Evolutionary conservation across 2,888 invertebrate genomes (phyloP).

Genomic region (Dermolepida albohirtum): DNA sequence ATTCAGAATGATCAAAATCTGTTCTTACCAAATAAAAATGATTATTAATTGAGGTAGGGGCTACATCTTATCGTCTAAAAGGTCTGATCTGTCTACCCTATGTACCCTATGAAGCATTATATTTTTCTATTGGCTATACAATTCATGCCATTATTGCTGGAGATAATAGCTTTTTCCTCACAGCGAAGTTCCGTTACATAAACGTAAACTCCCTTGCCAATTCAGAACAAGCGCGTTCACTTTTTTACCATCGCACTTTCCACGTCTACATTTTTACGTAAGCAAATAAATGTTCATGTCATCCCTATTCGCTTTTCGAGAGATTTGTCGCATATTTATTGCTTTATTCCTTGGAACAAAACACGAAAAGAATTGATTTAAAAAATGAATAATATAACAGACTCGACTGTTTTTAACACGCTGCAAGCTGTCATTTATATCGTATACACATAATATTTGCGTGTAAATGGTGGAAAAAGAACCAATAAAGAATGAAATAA

Average conservation of each 20-base stretch:
- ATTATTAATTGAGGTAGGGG: no score
- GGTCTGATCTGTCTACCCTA: no score
- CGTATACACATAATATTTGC: slow-evolving; percentile 22
- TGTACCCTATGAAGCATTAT: no score
- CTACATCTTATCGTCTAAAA: no score
- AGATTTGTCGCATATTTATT: slow-evolving; percentile 21
- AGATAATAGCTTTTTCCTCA: not conserved
- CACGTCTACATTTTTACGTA: slow-evolving; percentile 20
- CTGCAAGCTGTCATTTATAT: slow-evolving; percentile 14
- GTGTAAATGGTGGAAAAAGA: not conserved
- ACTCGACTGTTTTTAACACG: slow-evolving; percentile 24
- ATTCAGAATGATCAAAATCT: no score
- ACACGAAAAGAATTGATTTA: slow-evolving; percentile 10
- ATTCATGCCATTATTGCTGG: slow-evolving; percentile 11
- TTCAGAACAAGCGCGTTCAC: slow-evolving; percentile 9
- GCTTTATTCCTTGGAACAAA: slow-evolving; percentile 18
- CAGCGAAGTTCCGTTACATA: slow-evolving; percentile 8
- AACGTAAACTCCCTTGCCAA: slow-evolving; percentile 8
- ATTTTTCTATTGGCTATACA: not conserved
- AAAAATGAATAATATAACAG: slow-evolving; percentile 22
- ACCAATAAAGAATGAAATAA: slow-evolving; percentile 8
- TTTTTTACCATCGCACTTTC: slow-evolving; percentile 8
- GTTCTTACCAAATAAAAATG: no score
- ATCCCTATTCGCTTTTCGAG: slow-evolving; percentile 17
- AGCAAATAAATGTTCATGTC: slow-evolving; percentile 34